Evolutionary conservation across 2,888 invertebrate species (phyloP), one percentile per base, ranked within the genome.

Genomic region (Crioceris asparagi): DNA sequence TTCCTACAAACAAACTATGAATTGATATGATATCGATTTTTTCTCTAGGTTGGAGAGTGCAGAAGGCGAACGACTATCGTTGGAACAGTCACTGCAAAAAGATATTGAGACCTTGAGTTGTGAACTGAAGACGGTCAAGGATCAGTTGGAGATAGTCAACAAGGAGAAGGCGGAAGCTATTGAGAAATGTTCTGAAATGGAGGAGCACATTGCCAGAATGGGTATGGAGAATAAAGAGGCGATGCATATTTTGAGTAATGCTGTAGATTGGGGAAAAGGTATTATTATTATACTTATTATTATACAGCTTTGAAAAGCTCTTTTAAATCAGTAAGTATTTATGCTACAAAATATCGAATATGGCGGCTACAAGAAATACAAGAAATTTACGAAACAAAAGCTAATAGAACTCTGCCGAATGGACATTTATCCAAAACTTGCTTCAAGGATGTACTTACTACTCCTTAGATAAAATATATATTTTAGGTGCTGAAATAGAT

Each of bases 21-120:
- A 61, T 55, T 64, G 62, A 62, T 56, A 54, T 62, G 58, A 62
- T 59, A 60, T 50, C 46, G 47, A 46, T 54, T 44, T 49, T 52
- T 51, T 57, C 54, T 60, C 50, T 58, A 64, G 64, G 50, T 49
- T 58, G 47, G 51, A 52, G 37, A 46, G 44, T 8, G 41, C 55
- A 14, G 49, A 56, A 37, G 51, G 49, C 6, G 45, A 46, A 23
- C 40, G 51, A 25, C 44, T 39, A 10, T 44, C 49, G 14, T 36
- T 36, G 29, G 49, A 52, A 37, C 47, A 49, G 10, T 36, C 44
- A 32, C 34, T 52, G 8, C 35, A 46, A 11, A 35, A 32, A 3
- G 30, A 38, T 3, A 45, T 54, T 12, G 38, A 44, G 3, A 45
- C 33, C 7, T 26, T 55, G 25, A 38, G 34, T 10, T 40, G 33